A percentile compares a stretch with the other conserved stretches of the same genome.
phyloP scores from a whole-genome alignment of 2,888 invertebrate genomes.

The Oxycera nigricornis region DNA sequence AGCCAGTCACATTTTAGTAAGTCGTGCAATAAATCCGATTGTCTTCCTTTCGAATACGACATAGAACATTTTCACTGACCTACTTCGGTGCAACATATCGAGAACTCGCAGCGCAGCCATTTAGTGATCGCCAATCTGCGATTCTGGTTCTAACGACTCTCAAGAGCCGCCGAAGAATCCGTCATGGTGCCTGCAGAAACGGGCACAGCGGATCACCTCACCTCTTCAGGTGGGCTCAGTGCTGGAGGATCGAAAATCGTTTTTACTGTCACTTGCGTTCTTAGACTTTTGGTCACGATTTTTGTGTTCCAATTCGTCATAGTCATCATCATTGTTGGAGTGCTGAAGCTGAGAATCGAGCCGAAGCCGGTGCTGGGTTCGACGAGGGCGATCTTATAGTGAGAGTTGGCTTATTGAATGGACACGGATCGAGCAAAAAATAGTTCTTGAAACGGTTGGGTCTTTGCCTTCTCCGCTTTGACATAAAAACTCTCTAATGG shows the following conservation, averaged over 20 bases:
- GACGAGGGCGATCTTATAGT: slow-evolving; percentile 13
- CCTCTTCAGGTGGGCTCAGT: neutral
- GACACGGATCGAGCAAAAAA: slow-evolving; percentile 1
- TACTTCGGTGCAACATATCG: neutral
- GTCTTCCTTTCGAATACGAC: slow-evolving; percentile 24
- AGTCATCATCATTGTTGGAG: neutral
- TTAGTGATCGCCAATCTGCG: slow-evolving; percentile 1
- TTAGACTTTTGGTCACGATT: slow-evolving; percentile 10
- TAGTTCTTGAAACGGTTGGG: neutral
- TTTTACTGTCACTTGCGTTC: slow-evolving; percentile 35
- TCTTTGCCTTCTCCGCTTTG: slow-evolving; percentile 14
- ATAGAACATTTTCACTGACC: slow-evolving; percentile 36
- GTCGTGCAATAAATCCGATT: slow-evolving; percentile 24
- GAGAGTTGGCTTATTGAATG: slow-evolving; percentile 23
- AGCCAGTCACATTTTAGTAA: slow-evolving; percentile 15
- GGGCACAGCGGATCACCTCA: slow-evolving; percentile 8
- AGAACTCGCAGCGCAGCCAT: slow-evolving; percentile 17
- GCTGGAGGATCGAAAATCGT: neutral
- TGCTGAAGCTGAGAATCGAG: neutral
- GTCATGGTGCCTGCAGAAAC: slow-evolving; percentile 1
- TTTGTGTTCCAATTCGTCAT: slow-evolving; percentile 13
- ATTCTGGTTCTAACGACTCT: slow-evolving; percentile 20
- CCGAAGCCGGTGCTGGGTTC: neutral
- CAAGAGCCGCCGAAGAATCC: neutral
- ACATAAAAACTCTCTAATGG: neutral